Conservation (phyloP, 2,113 vertebrate species). For the Mirounga angustirostris region DNA sequence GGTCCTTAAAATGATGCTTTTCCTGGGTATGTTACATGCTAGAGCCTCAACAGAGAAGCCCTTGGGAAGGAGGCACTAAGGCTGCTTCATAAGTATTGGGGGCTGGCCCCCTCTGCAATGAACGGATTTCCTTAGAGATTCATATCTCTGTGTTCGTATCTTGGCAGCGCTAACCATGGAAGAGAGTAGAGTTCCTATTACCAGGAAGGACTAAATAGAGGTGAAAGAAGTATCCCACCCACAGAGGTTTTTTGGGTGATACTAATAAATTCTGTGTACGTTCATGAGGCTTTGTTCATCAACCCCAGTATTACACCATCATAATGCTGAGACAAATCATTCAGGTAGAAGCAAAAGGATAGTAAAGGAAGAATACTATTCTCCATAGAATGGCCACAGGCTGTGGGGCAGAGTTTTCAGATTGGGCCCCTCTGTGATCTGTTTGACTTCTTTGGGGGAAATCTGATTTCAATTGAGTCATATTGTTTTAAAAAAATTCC, state of each 20-base stretch:
- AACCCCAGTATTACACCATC: not conserved
- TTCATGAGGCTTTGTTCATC: slow-evolving; percentile 48
- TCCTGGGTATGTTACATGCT: not conserved
- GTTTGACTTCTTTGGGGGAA: slow-evolving; percentile 86
- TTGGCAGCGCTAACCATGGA: not conserved
- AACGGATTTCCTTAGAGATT: slow-evolving; percentile 28
- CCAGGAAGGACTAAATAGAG: not conserved
- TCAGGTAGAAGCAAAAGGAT: slow-evolving; percentile 78
- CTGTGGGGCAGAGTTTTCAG: slow-evolving; percentile 80
- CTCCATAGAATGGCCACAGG: slow-evolving; percentile 77
- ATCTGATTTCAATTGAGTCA: slow-evolving; percentile 90
- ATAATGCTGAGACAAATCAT: slow-evolving; percentile 73
- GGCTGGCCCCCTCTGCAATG: not conserved
- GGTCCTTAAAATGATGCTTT: not conserved
- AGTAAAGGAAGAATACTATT: slow-evolving; percentile 77
- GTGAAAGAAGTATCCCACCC: not conserved
- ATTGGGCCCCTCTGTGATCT: slow-evolving; percentile 77
- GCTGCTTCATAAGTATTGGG: not conserved
- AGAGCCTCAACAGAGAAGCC: not conserved
- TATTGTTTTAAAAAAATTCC: slow-evolving; percentile 82
- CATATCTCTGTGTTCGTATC: not conserved
- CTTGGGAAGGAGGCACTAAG: not conserved
- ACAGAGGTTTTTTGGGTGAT: slow-evolving; percentile 30
- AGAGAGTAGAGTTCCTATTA: not conserved
- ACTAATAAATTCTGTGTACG: slow-evolving; percentile 29